These are phyloP conservation scores for Timema cristinae DNA, from an alignment of 2,888 invertebrate genomes.

Conservation along the genomic window DNA sequence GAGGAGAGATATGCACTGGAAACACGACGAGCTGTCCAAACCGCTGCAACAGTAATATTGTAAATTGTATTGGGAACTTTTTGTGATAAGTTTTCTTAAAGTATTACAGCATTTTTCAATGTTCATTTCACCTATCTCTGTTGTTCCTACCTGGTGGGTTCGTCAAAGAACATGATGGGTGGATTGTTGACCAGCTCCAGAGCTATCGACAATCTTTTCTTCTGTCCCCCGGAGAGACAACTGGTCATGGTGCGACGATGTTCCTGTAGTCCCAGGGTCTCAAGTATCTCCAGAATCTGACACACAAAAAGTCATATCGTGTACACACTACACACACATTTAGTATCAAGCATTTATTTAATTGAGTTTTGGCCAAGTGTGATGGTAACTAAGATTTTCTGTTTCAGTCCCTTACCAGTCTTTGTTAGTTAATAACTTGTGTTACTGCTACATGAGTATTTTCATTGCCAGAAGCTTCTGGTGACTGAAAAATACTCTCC, in stretches of 20 bases:
- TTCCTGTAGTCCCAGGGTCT: constrained; percentile 81
- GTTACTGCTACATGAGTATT: too few relatives aligned
- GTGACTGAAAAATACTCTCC: too few relatives aligned
- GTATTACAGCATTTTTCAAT: too few relatives aligned
- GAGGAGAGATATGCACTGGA: constrained; percentile 85
- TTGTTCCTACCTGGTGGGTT: constrained; percentile 69
- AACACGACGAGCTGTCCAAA: constrained; percentile 91
- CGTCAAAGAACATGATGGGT: constrained; percentile 97
- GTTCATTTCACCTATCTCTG: too few relatives aligned
- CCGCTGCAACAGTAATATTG: constrained; percentile 57
- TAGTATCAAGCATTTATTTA: too few relatives aligned
- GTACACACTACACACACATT: not conserved
- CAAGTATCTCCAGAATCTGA: constrained; percentile 88
- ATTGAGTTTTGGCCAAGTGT: too few relatives aligned
- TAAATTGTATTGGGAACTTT: constrained; percentile 22
- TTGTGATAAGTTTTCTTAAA: not conserved
- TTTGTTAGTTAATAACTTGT: too few relatives aligned
- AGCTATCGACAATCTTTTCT: constrained; percentile 91
- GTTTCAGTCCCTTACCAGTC: too few relatives aligned
- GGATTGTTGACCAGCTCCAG: constrained; percentile 94
- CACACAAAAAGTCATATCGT: constrained; percentile 34
- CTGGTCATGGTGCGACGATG: constrained; percentile 86
- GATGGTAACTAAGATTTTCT: too few relatives aligned
- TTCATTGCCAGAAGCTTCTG: too few relatives aligned
- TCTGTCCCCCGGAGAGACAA: constrained; percentile 91